These are phyloP conservation scores for Dolichopus griseipennis DNA, from an alignment of 2,888 invertebrate species.

Conservation along the genomic window DNA sequence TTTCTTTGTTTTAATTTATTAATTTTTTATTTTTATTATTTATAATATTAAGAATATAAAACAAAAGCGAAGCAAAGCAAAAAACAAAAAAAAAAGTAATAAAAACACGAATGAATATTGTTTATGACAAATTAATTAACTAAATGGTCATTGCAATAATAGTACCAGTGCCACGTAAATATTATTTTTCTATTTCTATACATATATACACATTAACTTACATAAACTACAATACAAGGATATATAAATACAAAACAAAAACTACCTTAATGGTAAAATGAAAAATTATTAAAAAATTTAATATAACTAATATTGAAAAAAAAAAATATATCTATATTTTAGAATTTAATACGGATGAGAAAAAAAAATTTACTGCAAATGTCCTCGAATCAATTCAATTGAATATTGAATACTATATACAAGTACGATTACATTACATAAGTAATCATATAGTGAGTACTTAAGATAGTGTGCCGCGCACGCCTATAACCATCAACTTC, in stretches of 20 bases:
- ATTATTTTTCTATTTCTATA: not conserved
- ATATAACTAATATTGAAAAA: too few species aligned
- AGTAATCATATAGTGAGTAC: not conserved
- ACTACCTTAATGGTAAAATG: not conserved
- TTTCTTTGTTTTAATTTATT: not conserved
- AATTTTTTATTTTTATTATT: not conserved
- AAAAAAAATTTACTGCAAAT: not conserved
- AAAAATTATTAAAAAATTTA: not conserved
- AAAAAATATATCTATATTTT: not conserved
- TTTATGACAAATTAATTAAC: constrained; percentile 6
- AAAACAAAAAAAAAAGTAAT: not conserved
- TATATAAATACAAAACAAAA: not conserved
- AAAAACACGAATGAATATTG: constrained; percentile 3
- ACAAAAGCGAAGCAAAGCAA: not conserved
- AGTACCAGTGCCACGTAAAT: not conserved
- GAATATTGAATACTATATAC: not conserved
- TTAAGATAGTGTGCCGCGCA: not conserved
- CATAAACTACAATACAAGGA: too few species aligned
- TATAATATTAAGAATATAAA: not conserved
- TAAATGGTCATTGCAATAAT: not conserved
- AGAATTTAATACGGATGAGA: constrained; percentile 4
- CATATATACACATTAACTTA: too few species aligned
- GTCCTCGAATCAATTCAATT: constrained; percentile 4
- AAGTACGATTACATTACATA: not conserved
- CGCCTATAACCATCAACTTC: not conserved